Evolutionary conservation across 1,140 invertebrate species (phyloP).

Genomic region (Macrosteles quadrilineatus): DNA sequence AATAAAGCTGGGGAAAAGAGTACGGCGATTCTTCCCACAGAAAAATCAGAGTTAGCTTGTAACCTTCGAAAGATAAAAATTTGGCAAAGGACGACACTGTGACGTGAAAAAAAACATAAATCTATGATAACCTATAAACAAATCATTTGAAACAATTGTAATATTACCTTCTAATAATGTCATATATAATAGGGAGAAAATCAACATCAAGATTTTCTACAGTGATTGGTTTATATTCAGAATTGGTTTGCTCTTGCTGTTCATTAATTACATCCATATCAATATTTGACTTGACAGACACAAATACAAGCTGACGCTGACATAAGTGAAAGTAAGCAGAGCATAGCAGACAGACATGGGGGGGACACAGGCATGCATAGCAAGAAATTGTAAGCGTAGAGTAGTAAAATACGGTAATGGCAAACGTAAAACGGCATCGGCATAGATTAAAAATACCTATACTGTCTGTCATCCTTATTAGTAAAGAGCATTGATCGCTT

Average conservation of each 20-base stretch:
- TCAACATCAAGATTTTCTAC: conserved; percentile 74
- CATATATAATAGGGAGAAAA: conserved; percentile 79
- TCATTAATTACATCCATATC: conserved; percentile 15
- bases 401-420: too few species aligned
- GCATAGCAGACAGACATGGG: too few species aligned
- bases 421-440: too few species aligned
- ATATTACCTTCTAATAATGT: conserved; percentile 77
- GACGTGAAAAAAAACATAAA: too few species aligned
- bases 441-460: too few species aligned
- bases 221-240: conserved; percentile 29
- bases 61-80: neutral
- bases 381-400: too few species aligned
- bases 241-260: conserved; percentile 15
- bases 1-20: neutral
- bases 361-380: too few species aligned
- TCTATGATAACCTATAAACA: conserved; percentile 13
- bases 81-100: too few species aligned
- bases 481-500: too few species aligned
- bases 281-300: neutral
- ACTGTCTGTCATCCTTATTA: too few species aligned
- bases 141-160: neutral
- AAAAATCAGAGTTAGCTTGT: neutral
- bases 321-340: too few species aligned
- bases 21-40: neutral
- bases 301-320: too few species aligned